Evolutionary conservation across 1,140 invertebrate species (phyloP), one percentile per base, ranked within the genome.

Genomic region (Temnothorax curvispinosus): DNA sequence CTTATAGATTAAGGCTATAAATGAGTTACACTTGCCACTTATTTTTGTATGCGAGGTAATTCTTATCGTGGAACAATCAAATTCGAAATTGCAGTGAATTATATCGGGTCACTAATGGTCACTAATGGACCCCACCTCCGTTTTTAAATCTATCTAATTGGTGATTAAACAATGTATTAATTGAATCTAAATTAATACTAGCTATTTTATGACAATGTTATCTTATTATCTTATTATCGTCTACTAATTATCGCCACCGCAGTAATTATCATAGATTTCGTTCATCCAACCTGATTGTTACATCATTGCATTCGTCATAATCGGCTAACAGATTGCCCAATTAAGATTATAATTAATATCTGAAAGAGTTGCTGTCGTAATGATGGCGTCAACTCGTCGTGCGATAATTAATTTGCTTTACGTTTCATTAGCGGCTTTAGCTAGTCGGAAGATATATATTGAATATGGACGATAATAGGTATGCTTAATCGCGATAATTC

Each of bases 391-490:
- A 52, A 67, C 32, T 67, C 62, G 60, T 47, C 13, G 52, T 44
- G 18, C 52, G 41, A 60, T 84, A 74, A 84, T 84, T 75, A 84
- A 84, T 82, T 82, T 84, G 54, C n/a, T 84, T 84, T 84, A 47
- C n/a, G 54, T 44, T 75, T 75, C 80, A 84, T 84, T 84, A 84
- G 54, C 56, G n/a, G 8, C 27, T 44, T 84, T 54, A 54, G 5
- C 52, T n/a, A n/a, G 77, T 56, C 69, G 80, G 27, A 75, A 74
- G 41, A 21, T 47, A 32, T 50, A 84, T 82, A 32, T 62, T 44
- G 32, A 84, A 54, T 69, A 74, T 27, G 47, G 54, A 50, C 69
- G 69, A 72, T 38, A 64, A n/a, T 44, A 21, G 21, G 21, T 21
- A 21, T 21, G 21, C 21, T 21, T 21, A 21, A 21, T 21, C 21